Conservation (phyloP, 2,797 vertebrate species). For the Mus caroli region DNA sequence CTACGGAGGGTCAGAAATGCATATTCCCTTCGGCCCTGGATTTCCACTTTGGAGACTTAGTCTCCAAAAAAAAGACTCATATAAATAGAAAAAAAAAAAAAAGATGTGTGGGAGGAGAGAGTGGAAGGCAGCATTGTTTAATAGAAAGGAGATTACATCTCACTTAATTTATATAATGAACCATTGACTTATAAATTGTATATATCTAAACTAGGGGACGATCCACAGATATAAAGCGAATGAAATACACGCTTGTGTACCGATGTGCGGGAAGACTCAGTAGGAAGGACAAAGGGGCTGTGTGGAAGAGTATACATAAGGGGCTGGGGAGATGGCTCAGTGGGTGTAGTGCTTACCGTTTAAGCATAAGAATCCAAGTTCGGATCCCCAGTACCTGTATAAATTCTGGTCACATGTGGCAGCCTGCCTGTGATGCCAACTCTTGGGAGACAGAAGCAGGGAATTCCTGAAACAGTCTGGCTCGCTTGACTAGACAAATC, state of each 20-base stretch:
- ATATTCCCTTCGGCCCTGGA: neutral
- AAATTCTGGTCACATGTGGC: neutral
- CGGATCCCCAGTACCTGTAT: neutral
- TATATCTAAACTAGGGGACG: neutral
- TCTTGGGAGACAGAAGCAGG: neutral
- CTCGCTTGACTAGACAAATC: neutral
- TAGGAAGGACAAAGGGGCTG: neutral
- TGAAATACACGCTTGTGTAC: neutral
- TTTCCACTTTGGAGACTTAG: neutral
- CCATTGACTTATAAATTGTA: neutral
- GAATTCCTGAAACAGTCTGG: neutral
- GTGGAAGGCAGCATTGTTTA: neutral
- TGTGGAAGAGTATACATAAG: neutral
- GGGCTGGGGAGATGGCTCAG: neutral
- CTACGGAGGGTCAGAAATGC: slow-evolving; percentile 4
- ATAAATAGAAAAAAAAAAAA: neutral
- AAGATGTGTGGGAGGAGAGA: neutral
- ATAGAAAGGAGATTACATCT: neutral
- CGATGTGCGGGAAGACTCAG: neutral
- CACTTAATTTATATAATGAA: neutral
- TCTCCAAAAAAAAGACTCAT: neutral
- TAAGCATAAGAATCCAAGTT: neutral
- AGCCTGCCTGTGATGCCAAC: neutral
- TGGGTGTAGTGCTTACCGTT: too few species aligned
- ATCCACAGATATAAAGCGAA: neutral